These are phyloP conservation scores for Reinhardtius hippoglossoides DNA, from an alignment of 2,113 vertebrate genomes.

Conservation along the genomic window DNA sequence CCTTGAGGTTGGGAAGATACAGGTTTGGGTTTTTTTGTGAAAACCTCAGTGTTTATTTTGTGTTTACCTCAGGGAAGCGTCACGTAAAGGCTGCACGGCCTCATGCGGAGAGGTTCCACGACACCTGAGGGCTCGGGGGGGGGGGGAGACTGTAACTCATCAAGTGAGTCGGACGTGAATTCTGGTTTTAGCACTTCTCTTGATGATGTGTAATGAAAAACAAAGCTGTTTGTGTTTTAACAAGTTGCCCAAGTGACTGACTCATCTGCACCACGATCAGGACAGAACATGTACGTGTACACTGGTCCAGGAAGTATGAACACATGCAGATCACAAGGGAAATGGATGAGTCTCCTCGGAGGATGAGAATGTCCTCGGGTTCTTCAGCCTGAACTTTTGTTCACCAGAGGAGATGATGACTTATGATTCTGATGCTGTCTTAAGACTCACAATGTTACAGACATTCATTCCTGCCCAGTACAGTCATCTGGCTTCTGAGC, in stretches of 20 bases:
- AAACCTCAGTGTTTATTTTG: constrained; percentile 39
- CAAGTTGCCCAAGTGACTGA: background rate
- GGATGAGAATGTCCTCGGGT: too few species aligned
- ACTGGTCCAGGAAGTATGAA: too few species aligned
- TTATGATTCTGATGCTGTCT: too few species aligned
- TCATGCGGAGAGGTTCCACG: constrained; percentile 45
- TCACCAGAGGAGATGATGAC: too few species aligned
- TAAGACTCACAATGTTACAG: too few species aligned
- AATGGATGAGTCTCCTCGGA: too few species aligned
- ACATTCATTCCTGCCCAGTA: too few species aligned
- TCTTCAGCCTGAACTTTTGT: too few species aligned
- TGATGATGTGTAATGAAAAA: background rate
- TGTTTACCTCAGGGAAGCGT: constrained; percentile 47
- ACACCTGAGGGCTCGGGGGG: constrained; percentile 54
- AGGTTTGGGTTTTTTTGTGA: constrained; percentile 24
- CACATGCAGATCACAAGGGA: too few species aligned
- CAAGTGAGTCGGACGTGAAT: constrained; percentile 30
- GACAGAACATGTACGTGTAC: background rate
- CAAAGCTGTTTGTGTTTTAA: constrained; percentile 10
- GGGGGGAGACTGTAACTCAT: constrained; percentile 30
- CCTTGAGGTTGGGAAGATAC: constrained; percentile 25
- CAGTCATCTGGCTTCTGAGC: too few species aligned
- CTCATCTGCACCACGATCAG: background rate
- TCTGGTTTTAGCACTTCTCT: constrained; percentile 9
- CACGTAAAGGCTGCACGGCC: constrained; percentile 13